A percentile compares a stretch with the other conserved stretches of the same genome.
Conservation (phyloP, 2,113 vertebrate genomes). For the Zosterops borbonicus region DNA sequence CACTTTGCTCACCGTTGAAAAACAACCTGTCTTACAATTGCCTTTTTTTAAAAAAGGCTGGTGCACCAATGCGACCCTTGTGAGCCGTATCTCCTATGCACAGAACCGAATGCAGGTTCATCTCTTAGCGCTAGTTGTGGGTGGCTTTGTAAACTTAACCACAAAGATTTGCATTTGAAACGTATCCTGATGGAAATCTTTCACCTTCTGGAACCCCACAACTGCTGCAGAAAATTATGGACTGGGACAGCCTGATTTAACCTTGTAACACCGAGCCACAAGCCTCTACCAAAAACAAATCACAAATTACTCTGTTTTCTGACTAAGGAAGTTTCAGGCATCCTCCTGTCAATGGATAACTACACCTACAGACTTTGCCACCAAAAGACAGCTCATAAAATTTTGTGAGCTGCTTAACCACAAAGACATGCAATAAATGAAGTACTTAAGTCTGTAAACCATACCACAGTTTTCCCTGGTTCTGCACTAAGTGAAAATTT, state of each 20-base stretch:
- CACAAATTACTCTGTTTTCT: background rate
- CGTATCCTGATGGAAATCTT: background rate
- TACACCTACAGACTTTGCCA: slow-evolving; percentile 15
- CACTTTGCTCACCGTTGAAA: background rate
- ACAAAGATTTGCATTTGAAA: background rate
- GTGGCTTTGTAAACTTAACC: background rate
- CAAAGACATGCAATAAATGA: background rate
- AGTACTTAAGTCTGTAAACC: background rate
- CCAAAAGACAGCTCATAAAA: background rate
- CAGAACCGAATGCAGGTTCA: background rate
- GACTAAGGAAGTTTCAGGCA: background rate
- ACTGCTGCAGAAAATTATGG: background rate
- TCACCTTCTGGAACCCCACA: background rate
- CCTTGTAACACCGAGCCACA: background rate
- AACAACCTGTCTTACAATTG: background rate
- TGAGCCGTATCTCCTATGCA: background rate
- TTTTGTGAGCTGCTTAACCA: background rate
- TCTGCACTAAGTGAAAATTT: background rate
- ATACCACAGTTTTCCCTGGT: background rate
- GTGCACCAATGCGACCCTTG: background rate
- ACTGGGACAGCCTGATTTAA: background rate
- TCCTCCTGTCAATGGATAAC: background rate
- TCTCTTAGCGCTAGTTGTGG: background rate
- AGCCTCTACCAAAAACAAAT: background rate
- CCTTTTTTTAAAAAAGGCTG: background rate